Base-by-base conservation (phyloP, 1,140 invertebrate genomes). In the Leptinotarsa texana region DNA sequence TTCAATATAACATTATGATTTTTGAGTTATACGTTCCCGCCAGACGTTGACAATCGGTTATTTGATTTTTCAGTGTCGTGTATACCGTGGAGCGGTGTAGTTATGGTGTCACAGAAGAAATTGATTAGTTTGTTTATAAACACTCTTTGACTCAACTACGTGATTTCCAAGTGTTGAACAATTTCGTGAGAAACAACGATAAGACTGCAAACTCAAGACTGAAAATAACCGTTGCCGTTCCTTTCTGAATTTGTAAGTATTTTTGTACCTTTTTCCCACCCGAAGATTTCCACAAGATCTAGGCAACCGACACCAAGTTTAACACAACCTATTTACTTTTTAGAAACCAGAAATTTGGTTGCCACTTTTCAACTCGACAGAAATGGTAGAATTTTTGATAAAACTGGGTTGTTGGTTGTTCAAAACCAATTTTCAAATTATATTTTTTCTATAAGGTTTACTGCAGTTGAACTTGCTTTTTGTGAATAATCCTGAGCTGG, bases 161-260 rank as follows among this genome's bases (percentile, higher is more conserved):
- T 69, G 73, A 63, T 68, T 63, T 74, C 51, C 57, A 49, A 69
- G 51, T 57, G 51, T 13, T 57, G 51, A 61, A 68, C 62, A 68
- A 42, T 74, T 61, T 69, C 21, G 73, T 74, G 61, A 61, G 33
- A n/a, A 33, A 67, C 42, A 61, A 33, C 61, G 57, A 21, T 63
- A 62, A 72, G 71, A 72, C 71, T 72, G 71, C 22, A 61, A 33
- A 42, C 33, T 62, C 21, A 74, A 69, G 73, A 74, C 66, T 74
- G 73, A 65, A 57, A 61, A 24, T 57, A 57, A 57, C n/a, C 51
- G 4, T 15, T 57, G 51, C 51, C 51, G 17, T 57, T 57, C 51
- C 51, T n/a, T 57, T 18, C n/a, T 18, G 15, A 57, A 57, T 18
- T 17, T 17, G 51, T 57, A 0, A 57, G 51, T 57, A 57, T n/a